Conservation (phyloP, 2,888 invertebrate species). For the Napeogenes inachia region DNA sequence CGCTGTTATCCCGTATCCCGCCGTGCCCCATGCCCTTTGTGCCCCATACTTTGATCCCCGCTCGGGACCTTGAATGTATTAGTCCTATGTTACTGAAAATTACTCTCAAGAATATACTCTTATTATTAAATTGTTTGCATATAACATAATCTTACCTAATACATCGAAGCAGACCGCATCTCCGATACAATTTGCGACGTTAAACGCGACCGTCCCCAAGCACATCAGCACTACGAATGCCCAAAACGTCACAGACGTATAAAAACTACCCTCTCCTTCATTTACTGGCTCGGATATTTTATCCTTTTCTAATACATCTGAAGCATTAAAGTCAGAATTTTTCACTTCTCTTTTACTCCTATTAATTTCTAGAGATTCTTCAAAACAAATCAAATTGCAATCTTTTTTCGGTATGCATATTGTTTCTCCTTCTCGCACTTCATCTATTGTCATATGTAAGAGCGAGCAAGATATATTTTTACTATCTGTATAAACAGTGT, state of each 20-base stretch:
- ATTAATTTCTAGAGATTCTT: slow-evolving; percentile 36
- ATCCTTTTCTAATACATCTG: slow-evolving; percentile 32
- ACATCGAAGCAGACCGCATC: slow-evolving; percentile 95
- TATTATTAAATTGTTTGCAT: no score
- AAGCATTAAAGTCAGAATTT: slow-evolving; percentile 18
- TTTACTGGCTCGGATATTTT: slow-evolving; percentile 21
- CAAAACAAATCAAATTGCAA: slow-evolving; percentile 60
- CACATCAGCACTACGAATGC: slow-evolving; percentile 84
- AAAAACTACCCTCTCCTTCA: slow-evolving; percentile 56
- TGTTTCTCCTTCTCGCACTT: slow-evolving; percentile 43
- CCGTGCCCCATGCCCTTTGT: slow-evolving; percentile 90
- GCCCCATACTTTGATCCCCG: slow-evolving; percentile 84
- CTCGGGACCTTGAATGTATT: slow-evolving; percentile 76
- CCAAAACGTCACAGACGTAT: slow-evolving; percentile 83
- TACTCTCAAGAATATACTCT: no score
- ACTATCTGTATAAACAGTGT: slow-evolving; percentile 51
- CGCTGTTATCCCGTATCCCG: slow-evolving; percentile 87
- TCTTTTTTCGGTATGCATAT: slow-evolving; percentile 48
- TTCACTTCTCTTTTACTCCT: slow-evolving; percentile 35
- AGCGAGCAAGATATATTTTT: slow-evolving; percentile 53
- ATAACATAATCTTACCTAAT: slow-evolving; percentile 76
- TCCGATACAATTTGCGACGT: slow-evolving; percentile 90
- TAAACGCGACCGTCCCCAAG: slow-evolving; percentile 86
- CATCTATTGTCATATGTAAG: slow-evolving; percentile 53
- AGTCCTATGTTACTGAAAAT: background rate